Percentiles rank a stretch among this genome's conserved stretches.
These are phyloP conservation scores for Drosophila fulvimacula DNA, from an alignment of 2,888 invertebrate genomes.

Conservation along the genomic window DNA sequence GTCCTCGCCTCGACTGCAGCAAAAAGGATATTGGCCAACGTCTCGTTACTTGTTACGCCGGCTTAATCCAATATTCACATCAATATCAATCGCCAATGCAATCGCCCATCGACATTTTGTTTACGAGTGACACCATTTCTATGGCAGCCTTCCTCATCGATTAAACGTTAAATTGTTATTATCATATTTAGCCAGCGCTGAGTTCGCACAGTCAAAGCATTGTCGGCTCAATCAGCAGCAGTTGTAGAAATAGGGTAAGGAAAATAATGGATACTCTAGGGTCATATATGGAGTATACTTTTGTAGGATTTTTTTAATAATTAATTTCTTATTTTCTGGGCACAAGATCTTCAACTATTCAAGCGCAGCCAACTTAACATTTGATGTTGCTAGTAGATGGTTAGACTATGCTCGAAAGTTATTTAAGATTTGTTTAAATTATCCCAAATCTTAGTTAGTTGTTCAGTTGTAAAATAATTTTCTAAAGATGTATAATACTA, in stretches of 20 bases:
- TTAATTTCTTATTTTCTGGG: too few species aligned
- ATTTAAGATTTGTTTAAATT: neutral
- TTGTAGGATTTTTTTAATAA: too few species aligned
- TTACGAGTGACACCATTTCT: slow-evolving; percentile 53
- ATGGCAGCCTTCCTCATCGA: slow-evolving; percentile 50
- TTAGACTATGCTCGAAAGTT: neutral
- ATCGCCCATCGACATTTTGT: slow-evolving; percentile 35
- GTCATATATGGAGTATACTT: neutral
- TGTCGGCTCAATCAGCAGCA: neutral
- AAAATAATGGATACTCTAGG: neutral
- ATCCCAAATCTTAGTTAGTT: neutral
- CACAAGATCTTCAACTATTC: neutral
- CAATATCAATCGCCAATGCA: slow-evolving; percentile 52
- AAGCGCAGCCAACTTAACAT: slow-evolving; percentile 6
- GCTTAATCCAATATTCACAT: slow-evolving; percentile 54
- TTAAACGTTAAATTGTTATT: slow-evolving; percentile 64
- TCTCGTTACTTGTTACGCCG: slow-evolving; percentile 41
- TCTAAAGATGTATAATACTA: neutral
- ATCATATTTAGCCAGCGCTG: slow-evolving; percentile 28
- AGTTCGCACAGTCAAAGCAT: slow-evolving; percentile 15
- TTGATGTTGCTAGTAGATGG: neutral
- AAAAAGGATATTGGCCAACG: slow-evolving; percentile 67
- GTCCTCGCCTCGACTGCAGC: slow-evolving; percentile 27
- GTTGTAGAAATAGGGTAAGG: neutral
- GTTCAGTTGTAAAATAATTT: neutral